phyloP scores from a whole-genome alignment of 2,888 invertebrate species.

The Chymomyza amoena region DNA sequence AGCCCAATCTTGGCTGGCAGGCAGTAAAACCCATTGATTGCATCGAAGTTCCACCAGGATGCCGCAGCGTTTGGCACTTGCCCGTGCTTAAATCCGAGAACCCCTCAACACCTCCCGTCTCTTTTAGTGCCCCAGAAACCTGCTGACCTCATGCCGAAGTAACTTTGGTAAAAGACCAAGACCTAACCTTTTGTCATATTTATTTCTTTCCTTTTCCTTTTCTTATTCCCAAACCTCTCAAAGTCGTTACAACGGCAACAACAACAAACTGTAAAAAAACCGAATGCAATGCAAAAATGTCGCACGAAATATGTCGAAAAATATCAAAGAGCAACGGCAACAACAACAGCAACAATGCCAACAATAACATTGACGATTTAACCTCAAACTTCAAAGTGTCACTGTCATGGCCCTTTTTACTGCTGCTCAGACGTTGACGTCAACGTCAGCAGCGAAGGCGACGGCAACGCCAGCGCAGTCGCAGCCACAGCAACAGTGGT shows the following conservation, averaged over 20 bases:
- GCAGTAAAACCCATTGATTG: too few relatives aligned
- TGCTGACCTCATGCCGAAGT: too few relatives aligned
- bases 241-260: too few relatives aligned
- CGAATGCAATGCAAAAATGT: not conserved
- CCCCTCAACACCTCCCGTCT: too few relatives aligned
- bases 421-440: constrained; percentile 29
- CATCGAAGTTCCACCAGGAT: too few relatives aligned
- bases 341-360: constrained; percentile 13
- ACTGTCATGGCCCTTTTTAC: constrained; percentile 77
- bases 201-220: not conserved
- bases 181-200: too few relatives aligned
- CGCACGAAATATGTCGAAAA: constrained; percentile 9
- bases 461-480: constrained; percentile 20
- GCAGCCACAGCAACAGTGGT: constrained; percentile 33
- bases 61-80: too few relatives aligned
- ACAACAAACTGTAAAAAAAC: not conserved
- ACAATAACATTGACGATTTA: constrained; percentile 65
- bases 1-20: too few relatives aligned
- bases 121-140: too few relatives aligned
- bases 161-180: too few relatives aligned
- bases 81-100: too few relatives aligned
- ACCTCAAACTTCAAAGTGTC: constrained; percentile 77
- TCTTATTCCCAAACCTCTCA: not conserved
- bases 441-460: not conserved
- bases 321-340: constrained; percentile 18